phyloP scores from a whole-genome alignment of 2,113 vertebrate genomes.

The Phrynocephalus versicolor region DNA sequence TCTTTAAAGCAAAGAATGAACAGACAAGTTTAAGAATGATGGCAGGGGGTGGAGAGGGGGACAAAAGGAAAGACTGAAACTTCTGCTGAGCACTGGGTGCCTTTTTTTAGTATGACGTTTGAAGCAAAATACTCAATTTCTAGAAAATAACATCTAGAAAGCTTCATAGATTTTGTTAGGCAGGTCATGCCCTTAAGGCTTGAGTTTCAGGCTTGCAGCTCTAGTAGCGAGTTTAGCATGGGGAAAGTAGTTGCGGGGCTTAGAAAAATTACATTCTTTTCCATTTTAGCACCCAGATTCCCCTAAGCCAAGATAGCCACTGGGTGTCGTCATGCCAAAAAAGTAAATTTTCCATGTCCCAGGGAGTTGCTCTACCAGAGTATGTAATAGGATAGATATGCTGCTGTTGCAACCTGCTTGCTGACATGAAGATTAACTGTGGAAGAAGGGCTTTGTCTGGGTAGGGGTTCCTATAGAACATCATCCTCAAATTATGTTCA shows the following conservation, averaged over 20 bases:
- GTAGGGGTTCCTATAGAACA: background rate
- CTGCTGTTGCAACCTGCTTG: background rate
- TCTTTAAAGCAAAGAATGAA: constrained; percentile 73
- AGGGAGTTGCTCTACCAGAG: background rate
- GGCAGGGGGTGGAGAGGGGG: constrained; percentile 17
- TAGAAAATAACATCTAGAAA: background rate
- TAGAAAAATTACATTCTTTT: too few relatives aligned
- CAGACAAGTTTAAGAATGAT: constrained; percentile 51
- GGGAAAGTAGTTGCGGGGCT: too few relatives aligned
- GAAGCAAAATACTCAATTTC: background rate
- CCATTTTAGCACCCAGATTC: too few relatives aligned
- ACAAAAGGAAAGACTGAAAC: constrained; percentile 45
- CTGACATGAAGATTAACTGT: background rate
- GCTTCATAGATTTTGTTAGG: background rate
- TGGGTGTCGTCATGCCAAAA: too few relatives aligned
- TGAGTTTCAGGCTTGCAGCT: background rate
- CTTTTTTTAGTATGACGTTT: background rate
- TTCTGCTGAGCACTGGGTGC: constrained; percentile 41
- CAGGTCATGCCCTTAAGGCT: background rate
- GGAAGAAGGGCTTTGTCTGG: background rate
- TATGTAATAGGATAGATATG: background rate
- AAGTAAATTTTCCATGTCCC: too few relatives aligned
- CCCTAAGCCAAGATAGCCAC: too few relatives aligned
- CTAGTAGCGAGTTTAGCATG: background rate
- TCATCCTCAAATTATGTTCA: background rate